Conservation (phyloP, 1,140 invertebrate genomes). For the Drosophila sturtevanti region DNA sequence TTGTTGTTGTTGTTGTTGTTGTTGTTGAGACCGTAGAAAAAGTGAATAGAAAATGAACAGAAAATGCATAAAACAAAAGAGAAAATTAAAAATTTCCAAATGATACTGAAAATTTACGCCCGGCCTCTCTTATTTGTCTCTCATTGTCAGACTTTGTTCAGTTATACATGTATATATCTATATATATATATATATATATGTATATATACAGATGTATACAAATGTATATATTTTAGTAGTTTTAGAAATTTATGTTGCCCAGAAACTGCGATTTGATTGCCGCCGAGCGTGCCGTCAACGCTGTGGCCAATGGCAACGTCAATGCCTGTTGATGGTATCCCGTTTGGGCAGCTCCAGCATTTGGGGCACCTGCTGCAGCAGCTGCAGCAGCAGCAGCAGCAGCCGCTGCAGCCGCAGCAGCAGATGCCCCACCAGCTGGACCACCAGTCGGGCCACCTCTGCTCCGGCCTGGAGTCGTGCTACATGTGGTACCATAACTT, state of each 20-base stretch:
- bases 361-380: conserved; percentile 37
- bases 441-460: conserved; percentile 50
- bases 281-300: conserved; percentile 76
- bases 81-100: conserved; percentile 14
- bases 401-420: conserved; percentile 43
- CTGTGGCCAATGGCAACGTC: conserved; percentile 76
- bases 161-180: neutral
- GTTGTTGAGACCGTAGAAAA: conserved; percentile 20
- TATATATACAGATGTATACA: neutral
- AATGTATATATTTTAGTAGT: conserved; percentile 26
- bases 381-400: conserved; percentile 49
- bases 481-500: conserved; percentile 81
- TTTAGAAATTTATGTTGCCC: conserved; percentile 82
- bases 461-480: conserved; percentile 73
- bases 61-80: conserved; percentile 19
- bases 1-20: conserved; percentile 29
- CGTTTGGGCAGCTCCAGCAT: conserved; percentile 51
- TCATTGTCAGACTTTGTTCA: conserved; percentile 20
- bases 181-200: neutral
- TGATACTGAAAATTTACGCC: neutral
- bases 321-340: conserved; percentile 79
- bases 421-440: conserved; percentile 26
- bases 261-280: conserved; percentile 82
- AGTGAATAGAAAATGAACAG: conserved; percentile 27
- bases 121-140: conserved; percentile 23